Conservation (phyloP, 2,888 invertebrate genomes). For the Hirtodrosophila cameraria region DNA sequence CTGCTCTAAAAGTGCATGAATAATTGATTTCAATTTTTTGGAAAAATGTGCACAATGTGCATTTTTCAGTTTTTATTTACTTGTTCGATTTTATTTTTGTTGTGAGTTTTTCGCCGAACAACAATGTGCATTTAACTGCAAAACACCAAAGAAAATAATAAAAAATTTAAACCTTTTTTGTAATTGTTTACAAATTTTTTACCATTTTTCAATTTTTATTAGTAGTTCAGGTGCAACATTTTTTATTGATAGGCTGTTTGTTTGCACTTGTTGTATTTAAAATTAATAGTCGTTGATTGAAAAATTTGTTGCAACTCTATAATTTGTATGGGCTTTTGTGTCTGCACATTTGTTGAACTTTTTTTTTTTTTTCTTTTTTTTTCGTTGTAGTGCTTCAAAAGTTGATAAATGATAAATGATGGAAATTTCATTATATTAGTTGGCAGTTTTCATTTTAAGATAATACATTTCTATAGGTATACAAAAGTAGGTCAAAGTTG, state of each 20-base stretch:
- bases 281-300: constrained; percentile 69
- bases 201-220: constrained; percentile 16
- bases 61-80: constrained; percentile 17
- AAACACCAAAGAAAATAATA: constrained; percentile 34
- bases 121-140: constrained; percentile 52
- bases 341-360: constrained; percentile 4
- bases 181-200: constrained; percentile 32
- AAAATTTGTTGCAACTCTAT: constrained; percentile 36
- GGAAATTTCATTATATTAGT: constrained; percentile 34
- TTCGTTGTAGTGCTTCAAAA: constrained; percentile 8
- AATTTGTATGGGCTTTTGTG: constrained; percentile 36
- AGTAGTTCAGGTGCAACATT: constrained; percentile 43
- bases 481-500: not conserved
- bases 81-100: constrained; percentile 11
- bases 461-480: not conserved
- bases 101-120: not conserved
- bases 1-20: constrained; percentile 64
- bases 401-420: constrained; percentile 56
- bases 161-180: constrained; percentile 30
- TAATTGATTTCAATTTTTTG: constrained; percentile 62
- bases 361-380: too few relatives aligned
- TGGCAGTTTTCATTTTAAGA: not conserved
- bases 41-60: constrained; percentile 33
- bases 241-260: constrained; percentile 52
- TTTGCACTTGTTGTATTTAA: constrained; percentile 46